Evolutionary conservation across 2,888 invertebrate genomes (phyloP), one percentile per base, ranked within the genome.

Genomic region (Craniophora ligustri): DNA sequence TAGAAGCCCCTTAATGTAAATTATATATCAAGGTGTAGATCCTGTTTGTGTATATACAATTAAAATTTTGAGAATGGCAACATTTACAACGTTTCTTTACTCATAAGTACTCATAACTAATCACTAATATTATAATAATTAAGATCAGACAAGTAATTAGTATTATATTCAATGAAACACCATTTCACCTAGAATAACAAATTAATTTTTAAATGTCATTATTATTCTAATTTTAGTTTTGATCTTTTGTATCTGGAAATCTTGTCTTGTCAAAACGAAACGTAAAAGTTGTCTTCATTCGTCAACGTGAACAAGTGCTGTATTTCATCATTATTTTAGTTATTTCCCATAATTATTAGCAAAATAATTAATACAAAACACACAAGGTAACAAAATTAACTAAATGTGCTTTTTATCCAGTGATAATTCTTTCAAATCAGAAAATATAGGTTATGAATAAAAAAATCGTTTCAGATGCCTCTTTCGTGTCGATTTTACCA

Each of bases 401-500:
- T 3, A 2, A 14, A 18, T 13, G 10, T 31, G 1, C 2, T 2
- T 42, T 30, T 41, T 38, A 11, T 3, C 6, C 0, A 41, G 7
- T 6, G 5, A 11, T 18, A 41, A 31, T 41, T 11, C n/a, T 13
- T 23, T 2, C 11, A n/a, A 32, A 39, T 13, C 19, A 0, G 5
- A 57, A 60, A 18, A 39, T 64, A 60, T 81, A 90, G 91, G 91
- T 91, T 91, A 92, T 88, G 74, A 74, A 68, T 75, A 47, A 39
- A 71, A 62, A 61, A 62, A 71, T 58, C 23, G 50, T 88, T 88
- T 46, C 85, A 95, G 94, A 97, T 97, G 97, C 97, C 98, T 82
- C 94, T 99, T 59, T 97, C 97, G 76, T 99, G 99, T 95, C 95
- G 99, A 84, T 99, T 98, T 95, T 99, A 99, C 88, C 97, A 97